Evolutionary conservation across 2,113 vertebrate genomes (phyloP).

Genomic region (Leptobrachium leishanense): DNA sequence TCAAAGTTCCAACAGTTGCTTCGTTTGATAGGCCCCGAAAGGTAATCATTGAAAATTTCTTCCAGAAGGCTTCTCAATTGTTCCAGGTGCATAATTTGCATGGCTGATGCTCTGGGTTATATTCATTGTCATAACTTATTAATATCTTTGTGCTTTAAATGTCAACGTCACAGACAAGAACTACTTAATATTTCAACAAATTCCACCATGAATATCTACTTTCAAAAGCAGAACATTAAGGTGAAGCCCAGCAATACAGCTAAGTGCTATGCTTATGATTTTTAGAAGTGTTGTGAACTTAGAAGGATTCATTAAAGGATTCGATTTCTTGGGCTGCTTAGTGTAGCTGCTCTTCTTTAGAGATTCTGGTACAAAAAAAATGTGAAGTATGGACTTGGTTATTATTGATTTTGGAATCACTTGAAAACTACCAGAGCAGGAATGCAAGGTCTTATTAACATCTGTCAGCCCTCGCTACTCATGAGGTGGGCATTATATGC

Average conservation of each 20-base stretch:
- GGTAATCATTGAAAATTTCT: constrained; percentile 50
- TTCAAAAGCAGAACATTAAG: background rate
- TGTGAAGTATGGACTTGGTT: too few species aligned
- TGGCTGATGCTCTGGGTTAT: constrained; percentile 24
- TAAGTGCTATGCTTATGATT: background rate
- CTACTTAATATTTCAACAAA: constrained; percentile 20
- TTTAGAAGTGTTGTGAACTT: too few species aligned
- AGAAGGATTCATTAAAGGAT: too few species aligned
- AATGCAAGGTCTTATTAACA: too few species aligned
- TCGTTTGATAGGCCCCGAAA: constrained; percentile 53
- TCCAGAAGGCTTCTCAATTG: constrained; percentile 46
- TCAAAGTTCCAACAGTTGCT: constrained; percentile 41
- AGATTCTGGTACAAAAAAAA: too few species aligned
- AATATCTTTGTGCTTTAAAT: constrained; percentile 22
- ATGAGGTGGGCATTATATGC: too few species aligned
- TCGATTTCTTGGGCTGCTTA: too few species aligned
- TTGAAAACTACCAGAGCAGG: too few species aligned
- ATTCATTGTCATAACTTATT: constrained; percentile 31
- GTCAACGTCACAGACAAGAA: constrained; percentile 9
- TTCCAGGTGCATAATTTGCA: constrained; percentile 35
- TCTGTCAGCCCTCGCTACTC: too few species aligned
- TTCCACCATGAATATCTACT: background rate
- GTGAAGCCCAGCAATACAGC: background rate
- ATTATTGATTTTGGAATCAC: too few species aligned
- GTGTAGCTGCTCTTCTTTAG: too few species aligned